Evolutionary conservation across 2,888 invertebrate species (phyloP), one percentile per base, ranked within the genome.

Genomic region (Antitype chi): DNA sequence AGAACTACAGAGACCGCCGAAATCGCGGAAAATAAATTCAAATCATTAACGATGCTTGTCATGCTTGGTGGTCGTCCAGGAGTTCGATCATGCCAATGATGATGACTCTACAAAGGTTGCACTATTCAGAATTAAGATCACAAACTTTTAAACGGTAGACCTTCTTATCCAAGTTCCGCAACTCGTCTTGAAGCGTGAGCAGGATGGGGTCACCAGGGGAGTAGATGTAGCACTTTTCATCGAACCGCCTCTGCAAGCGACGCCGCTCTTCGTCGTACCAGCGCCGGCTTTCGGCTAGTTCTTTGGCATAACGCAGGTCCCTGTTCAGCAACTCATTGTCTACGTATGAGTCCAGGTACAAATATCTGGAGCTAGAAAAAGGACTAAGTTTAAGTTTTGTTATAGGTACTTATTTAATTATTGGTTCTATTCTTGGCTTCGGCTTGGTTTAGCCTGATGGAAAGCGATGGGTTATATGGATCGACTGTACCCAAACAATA

Each of bases 211-310:
- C 96, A 1, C 94, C 94, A 1, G 93, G 92, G 0, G 89, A 82
- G 87, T 92, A 96, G 2, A 93, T 93, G 7, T 91, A 87, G 86
- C 94, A 95, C 38, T 95, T 95, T 20, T 95, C 94, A 0, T 93
- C 94, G 63, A 95, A 94, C 88, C 90, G 94, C 81, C 90, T 89
- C 87, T 92, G 89, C 94, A 96, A 93, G 83, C 91, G 93, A 59
- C 88, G 86, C 25, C 89, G 85, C 63, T 94, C 94, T 57, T 95
- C 94, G 75, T 92, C 91, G 85, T 92, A 91, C 2, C 78, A 81
- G 0, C 85, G 89, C 1, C 85, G 87, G 0, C 87, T 68, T 43
- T 63, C 81, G 0, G 75, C 85, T 49, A 85, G 88, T 47, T 91
- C 91, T n/a, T 76, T 49, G 6, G 70, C 80, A 38, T 79, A 88